Evolutionary conservation across 2,888 invertebrate genomes (phyloP), one percentile per base, ranked within the genome.

Genomic region (Lapara coniferarum): DNA sequence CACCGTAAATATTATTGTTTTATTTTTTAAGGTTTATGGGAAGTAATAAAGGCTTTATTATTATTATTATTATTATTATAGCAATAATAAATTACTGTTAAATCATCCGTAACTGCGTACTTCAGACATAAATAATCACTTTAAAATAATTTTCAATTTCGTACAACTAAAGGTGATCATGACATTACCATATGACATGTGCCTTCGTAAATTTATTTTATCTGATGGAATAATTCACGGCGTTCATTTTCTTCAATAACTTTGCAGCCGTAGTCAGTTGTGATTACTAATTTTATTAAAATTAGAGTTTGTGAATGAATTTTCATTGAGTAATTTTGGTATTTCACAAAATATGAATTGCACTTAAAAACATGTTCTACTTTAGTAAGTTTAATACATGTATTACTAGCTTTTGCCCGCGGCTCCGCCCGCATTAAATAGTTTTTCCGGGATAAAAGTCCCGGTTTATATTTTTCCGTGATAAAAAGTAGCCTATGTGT

Each of bases 131-230:
- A 55, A 19, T 55, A 19, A 55, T 55, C 19, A 19, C 49, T 63
- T 63, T 46, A 13, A 55, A 55, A 55, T 49, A 63, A 49, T 63
- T 63, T 16, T 19, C 13, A 46, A 46, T 19, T 55, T 19, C 66
- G 63, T 70, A 59, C 53, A 19, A 14, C 37, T 37, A 16, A 66
- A 66, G 53, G 44, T 53, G 57, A 57, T 58, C 30, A 8, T 59
- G 49, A 5, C 49, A 52, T 59, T 66, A 52, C 66, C 66, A 63
- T 67, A 58, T 68, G 19, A 14, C 63, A 63, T 63, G 63, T 46
- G 63, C 16, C 63, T 46, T 63, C 46, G 19, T 49, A 63, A 63
- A 63, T 63, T 63, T 13, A 16, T 63, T 63, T 63, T 49, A 63
- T 19, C 63, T 49, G 12, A 19, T 49, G 46, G 7, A 19, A 63